These are phyloP conservation scores for Apostichopus japonicus DNA, from an alignment of 35 echinoderm and acorn worm species.

Conservation along the genomic window DNA sequence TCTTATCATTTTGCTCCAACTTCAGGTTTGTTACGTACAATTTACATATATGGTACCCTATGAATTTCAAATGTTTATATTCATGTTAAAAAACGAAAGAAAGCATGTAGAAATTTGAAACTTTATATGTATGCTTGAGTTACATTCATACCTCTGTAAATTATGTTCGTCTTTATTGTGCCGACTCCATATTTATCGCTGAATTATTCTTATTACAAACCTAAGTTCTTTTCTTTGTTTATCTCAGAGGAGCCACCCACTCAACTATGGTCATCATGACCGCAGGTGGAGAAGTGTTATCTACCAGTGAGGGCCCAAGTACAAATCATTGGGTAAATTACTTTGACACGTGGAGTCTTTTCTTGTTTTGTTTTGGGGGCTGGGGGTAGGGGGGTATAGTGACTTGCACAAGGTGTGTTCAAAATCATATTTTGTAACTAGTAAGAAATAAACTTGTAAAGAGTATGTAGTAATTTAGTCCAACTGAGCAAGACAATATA, in stretches of 20 bases:
- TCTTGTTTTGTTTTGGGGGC: background rate
- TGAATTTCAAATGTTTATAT: background rate
- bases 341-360: background rate
- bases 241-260: conserved; percentile 90
- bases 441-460: no score
- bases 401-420: background rate
- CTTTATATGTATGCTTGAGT: no score
- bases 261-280: conserved; percentile 95
- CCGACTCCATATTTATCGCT: no score
- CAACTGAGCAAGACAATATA: no score
- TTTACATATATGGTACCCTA: background rate
- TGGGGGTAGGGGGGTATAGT: background rate
- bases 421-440: no score
- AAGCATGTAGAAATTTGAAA: no score
- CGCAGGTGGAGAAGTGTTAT: conserved; percentile 62
- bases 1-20: background rate
- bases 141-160: no score
- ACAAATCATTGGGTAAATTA: conserved; percentile 95
- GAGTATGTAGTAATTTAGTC: background rate
- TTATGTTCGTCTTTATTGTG: no score
- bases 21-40: background rate
- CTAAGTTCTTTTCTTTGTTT: background rate
- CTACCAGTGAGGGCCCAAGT: conserved; percentile 81
- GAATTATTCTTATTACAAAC: no score
- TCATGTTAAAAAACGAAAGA: no score